Percentiles rank a stretch among this genome's conserved stretches.
Evolutionary conservation across 2,113 vertebrate genomes (phyloP).

Genomic region (Callopanchax toddi): DNA sequence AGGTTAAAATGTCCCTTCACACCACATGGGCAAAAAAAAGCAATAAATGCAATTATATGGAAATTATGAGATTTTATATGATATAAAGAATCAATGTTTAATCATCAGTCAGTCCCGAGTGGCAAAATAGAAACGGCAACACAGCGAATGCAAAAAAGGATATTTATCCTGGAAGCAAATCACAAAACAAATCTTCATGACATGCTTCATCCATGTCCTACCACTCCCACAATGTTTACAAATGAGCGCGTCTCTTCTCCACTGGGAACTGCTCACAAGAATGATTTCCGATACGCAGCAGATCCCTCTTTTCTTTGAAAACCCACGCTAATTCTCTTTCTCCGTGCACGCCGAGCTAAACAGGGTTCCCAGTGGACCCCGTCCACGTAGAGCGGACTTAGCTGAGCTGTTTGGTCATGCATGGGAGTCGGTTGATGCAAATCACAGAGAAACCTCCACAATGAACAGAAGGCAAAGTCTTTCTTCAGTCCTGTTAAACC

Average conservation of each 20-base stretch:
- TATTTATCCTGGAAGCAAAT: conserved; percentile 36
- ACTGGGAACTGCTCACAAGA: conserved; percentile 55
- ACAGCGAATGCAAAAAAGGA: conserved; percentile 16
- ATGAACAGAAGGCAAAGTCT: conserved; percentile 16
- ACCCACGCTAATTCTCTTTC: conserved; percentile 65
- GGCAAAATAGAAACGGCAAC: conserved; percentile 5
- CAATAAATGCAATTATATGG: background rate
- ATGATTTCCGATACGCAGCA: conserved; percentile 70
- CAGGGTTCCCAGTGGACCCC: conserved; percentile 58
- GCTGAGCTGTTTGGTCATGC: conserved; percentile 53
- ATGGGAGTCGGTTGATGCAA: conserved; percentile 65
- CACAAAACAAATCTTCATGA: conserved; percentile 42
- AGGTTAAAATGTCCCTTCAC: background rate
- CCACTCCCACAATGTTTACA: conserved; percentile 52
- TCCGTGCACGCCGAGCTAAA: conserved; percentile 60
- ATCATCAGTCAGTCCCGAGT: conserved; percentile 12
- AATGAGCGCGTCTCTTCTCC: conserved; percentile 53
- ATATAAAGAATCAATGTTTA: conserved; percentile 11
- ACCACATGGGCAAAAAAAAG: background rate
- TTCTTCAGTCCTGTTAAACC: conserved; percentile 12
- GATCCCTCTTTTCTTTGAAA: conserved; percentile 70
- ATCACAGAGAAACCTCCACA: conserved; percentile 45
- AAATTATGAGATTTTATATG: background rate
- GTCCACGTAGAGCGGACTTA: conserved; percentile 46
- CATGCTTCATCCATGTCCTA: conserved; percentile 35